These are phyloP conservation scores for Tonatia bakeri DNA, from an alignment of 2,113 vertebrate species.

Conservation along the genomic window DNA sequence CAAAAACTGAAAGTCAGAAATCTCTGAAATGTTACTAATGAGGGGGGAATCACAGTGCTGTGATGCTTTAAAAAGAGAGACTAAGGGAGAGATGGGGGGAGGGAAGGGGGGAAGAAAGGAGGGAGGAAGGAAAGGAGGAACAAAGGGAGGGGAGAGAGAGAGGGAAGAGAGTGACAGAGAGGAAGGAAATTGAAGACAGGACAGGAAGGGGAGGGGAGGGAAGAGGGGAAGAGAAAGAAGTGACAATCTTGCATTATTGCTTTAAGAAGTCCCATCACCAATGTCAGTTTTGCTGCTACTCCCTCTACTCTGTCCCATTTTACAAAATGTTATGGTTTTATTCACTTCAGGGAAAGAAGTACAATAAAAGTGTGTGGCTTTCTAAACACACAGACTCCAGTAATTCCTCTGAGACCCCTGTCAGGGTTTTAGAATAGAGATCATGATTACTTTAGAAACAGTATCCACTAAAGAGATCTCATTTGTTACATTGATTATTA, in stretches of 20 bases:
- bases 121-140: neutral
- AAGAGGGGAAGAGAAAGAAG: neutral
- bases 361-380: neutral
- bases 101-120: neutral
- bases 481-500: neutral
- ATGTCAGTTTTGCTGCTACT: neutral
- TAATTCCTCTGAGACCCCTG: neutral
- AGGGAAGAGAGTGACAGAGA: too few species aligned
- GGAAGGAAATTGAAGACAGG: neutral
- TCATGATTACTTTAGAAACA: conserved; percentile 2
- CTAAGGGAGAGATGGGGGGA: neutral
- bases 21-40: neutral
- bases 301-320: neutral
- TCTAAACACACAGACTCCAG: neutral
- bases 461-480: neutral
- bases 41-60: neutral
- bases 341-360: conserved; percentile 25
- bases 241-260: neutral
- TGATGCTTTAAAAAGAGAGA: neutral
- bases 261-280: conserved; percentile 45
- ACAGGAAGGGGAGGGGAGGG: neutral
- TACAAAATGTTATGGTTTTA: conserved; percentile 44
- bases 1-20: neutral
- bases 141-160: neutral
- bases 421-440: conserved; percentile 30